Evolutionary conservation across 2,113 vertebrate species (phyloP), one percentile per base, ranked within the genome.

Genomic region (Cariama cristata): DNA sequence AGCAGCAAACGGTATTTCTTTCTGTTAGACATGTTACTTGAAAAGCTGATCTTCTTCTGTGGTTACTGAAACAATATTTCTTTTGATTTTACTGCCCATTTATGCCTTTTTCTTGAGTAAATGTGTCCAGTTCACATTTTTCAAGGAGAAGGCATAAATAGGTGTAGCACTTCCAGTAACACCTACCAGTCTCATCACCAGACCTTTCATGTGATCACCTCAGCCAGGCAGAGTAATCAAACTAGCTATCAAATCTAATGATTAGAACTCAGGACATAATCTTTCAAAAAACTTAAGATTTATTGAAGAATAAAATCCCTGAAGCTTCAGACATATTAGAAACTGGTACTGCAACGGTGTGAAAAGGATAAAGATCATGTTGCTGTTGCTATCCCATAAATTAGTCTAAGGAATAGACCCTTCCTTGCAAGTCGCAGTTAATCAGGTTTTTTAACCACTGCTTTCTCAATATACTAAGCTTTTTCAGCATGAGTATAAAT

Each of bases 1-100:
- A 74, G 66, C 67, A 95, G 68, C 17, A 86, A 79, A 84, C 1
- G 0, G 22, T 90, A 83, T 97, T 97, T 98, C 91, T 94, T 89
- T 63, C 81, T 38, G 8, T 68, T 81, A 79, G 90, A 90, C 40
- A 4, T 8, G 22, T 55, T 90, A 40, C 90, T 85, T 86, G 14
- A 82, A 79, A 80, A 90, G 27, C 86, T 42, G 91, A 94, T 97
- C 91, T 30, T 86, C 94, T 92, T 12, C 91, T 52, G 68, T 22
- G 62, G 30, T 87, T 87, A 80, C 86, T 94, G 89, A 89, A 96
- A 96, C 87, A 91, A 90, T 95, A 96, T 97, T 98, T 98, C 95
- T 97, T 96, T 66, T 60, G 88, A 92, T 95, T 97, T 96, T 95
- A 97, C 91, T 16, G 26, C 90, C 91, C 81, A 7, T 96, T 96